phyloP scores from a whole-genome alignment of 1,140 invertebrate genomes.

The Drosophila sproati region DNA sequence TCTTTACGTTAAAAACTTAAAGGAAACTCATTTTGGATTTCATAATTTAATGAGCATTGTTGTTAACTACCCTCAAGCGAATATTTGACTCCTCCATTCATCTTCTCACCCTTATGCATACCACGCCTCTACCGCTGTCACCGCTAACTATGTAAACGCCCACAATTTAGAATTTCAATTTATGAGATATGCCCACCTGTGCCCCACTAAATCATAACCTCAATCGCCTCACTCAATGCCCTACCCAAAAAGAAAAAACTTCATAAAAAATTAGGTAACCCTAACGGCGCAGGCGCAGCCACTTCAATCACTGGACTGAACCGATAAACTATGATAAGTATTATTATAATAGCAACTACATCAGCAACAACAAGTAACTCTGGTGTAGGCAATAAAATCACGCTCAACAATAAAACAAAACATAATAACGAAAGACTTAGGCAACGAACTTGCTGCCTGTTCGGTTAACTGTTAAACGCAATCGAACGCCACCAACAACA shows the following conservation, averaged over 20 bases:
- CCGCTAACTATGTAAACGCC: constrained; percentile 35
- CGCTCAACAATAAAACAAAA: constrained; percentile 28
- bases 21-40: neutral
- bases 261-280: constrained; percentile 34
- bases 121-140: constrained; percentile 10
- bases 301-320: constrained; percentile 32
- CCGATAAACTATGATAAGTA: constrained; percentile 41
- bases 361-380: constrained; percentile 23
- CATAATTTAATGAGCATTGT: no score
- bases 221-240: constrained; percentile 23
- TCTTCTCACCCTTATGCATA: neutral
- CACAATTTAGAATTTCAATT: constrained; percentile 44
- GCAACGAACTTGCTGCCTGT: constrained; percentile 67
- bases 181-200: constrained; percentile 47
- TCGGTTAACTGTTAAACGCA: constrained; percentile 71
- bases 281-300: constrained; percentile 49
- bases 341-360: constrained; percentile 44
- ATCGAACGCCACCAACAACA: constrained; percentile 65
- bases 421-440: constrained; percentile 61
- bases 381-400: constrained; percentile 59
- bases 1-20: neutral
- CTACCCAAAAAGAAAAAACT: constrained; percentile 32
- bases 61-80: no score
- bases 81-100: constrained; percentile 4
- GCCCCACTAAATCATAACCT: constrained; percentile 36